Evolutionary conservation across 1,140 invertebrate genomes (phyloP), one percentile per base, ranked within the genome.

Genomic region (Papilio polytes): DNA sequence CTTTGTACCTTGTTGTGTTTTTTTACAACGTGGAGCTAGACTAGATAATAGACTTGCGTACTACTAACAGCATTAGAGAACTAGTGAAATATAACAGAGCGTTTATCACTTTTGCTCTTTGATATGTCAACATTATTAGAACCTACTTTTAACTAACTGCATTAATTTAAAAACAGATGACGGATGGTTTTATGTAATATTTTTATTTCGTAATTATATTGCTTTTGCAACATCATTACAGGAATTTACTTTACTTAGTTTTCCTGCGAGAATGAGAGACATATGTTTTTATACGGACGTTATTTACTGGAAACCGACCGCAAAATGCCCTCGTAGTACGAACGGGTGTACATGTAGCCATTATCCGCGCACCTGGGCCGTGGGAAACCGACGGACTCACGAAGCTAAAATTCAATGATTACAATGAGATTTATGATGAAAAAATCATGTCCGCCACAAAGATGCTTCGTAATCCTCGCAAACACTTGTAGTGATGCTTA

Each of bases 311-410:
- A 51, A 15, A 51, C 48, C 2, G 10, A 51, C 12, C 13, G 13
- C 13, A 51, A 15, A 51, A 51, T 53, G 13, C 1, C 13, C 13
- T 18, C 2, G 13, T 7, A 53, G 51, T 53, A 48, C 46, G 13
- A 10, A 13, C 46, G 13, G 51, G 18, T 7, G 7, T 20, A n/a
- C 74, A n/a, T 26, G 46, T 77, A 77, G 10, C 51, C 51, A 77
- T 59, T 77, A 77, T 51, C 26, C 41, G 73, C 3, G 18, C 74
- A 77, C 74, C 74, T 77, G 74, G 51, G 46, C 18, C 74, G 74
- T 77, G 74, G 51, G 74, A 77, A 74, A 77, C 51, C 48, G 53
- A 41, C 22, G 22, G 26, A 15, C 41, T 56, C 12, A 18, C 51
- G 15, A 56, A 31, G 74, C 51, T 15, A 77, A 77, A 51, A 77